Evolutionary conservation across 1,140 invertebrate genomes (phyloP).

Genomic region (Holcopasites calliopsidis): DNA sequence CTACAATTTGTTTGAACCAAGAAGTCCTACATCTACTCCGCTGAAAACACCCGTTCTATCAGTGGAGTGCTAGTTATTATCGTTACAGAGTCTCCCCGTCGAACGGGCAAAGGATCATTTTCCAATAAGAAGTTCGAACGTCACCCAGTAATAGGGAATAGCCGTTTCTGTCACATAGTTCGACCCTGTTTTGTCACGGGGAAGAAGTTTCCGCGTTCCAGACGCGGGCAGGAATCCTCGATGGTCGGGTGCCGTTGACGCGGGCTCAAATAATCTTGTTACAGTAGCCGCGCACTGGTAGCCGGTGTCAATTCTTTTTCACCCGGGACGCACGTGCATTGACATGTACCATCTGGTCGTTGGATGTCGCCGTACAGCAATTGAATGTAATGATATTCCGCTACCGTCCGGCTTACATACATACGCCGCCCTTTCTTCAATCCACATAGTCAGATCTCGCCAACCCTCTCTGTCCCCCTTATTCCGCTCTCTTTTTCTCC

Average conservation of each 20-base stretch:
- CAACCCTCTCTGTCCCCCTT: neutral
- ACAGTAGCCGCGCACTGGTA: conserved; percentile 20
- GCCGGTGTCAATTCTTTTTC: conserved; percentile 43
- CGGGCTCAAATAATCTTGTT: conserved; percentile 47
- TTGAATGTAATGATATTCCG: conserved; percentile 64
- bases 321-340: conserved; percentile 46
- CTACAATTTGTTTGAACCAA: neutral
- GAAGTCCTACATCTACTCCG: neutral
- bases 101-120: neutral
- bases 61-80: too few relatives aligned
- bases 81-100: neutral
- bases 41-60: too few relatives aligned
- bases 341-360: conserved; percentile 51
- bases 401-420: conserved; percentile 53
- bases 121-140: too few relatives aligned
- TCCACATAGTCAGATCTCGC: neutral
- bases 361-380: conserved; percentile 48
- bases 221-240: neutral
- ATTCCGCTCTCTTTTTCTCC: neutral
- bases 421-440: conserved; percentile 18
- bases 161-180: neutral
- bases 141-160: neutral
- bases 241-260: conserved; percentile 23
- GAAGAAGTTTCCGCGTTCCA: conserved; percentile 43
- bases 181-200: neutral